Base-by-base conservation (phyloP, 2,888 invertebrate species). In the Argyra leucocephala region DNA sequence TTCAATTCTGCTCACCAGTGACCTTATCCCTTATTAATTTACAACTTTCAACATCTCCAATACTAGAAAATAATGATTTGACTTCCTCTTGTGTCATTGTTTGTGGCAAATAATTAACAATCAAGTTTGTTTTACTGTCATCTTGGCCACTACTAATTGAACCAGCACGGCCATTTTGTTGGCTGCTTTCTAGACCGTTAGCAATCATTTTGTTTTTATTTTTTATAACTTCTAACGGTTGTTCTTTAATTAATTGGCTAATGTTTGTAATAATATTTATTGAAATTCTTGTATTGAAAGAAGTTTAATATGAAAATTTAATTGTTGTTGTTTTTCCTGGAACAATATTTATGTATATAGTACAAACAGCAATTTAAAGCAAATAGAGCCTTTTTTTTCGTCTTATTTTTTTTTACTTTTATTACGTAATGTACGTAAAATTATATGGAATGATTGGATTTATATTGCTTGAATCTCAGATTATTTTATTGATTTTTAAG, bases 11-110 rank as follows among this genome's bases (percentile, higher is more conserved):
- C 81, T 79, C 78, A 88, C 88, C 92, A 80, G 93, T 93, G 76
- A 92, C 89, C 84, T 95, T 95, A 82, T 95, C 94, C 77, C 94
- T 85, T 76, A 95, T 93, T 75, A 95, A 85, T 82, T 95, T 95
- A 84, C 95, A 95, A 80, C 91, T 92, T 82, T 95, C 95, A 72
- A 95, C 91, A 81, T 94, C 93, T 72, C 94, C 94, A 78, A 95
- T 91, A 78, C 90, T 91, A 67, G 91, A 89, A 81, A 95, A 95
- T 69, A 95, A 83, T 64, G 92, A 90, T 72, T 93, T 85, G 70
- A 95, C 93, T 81, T 94, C 93, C 78, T 94, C 93, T 81, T 95
- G 94, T 69, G 91, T 90, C 83, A 93, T 88, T 70, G 87, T 89
- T 80, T 94, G 94, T n/a, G 95, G 94, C 71, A 94, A 84, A 78